These are phyloP conservation scores for Meloe dianella DNA, from an alignment of 2,888 invertebrate species.

Conservation along the genomic window DNA sequence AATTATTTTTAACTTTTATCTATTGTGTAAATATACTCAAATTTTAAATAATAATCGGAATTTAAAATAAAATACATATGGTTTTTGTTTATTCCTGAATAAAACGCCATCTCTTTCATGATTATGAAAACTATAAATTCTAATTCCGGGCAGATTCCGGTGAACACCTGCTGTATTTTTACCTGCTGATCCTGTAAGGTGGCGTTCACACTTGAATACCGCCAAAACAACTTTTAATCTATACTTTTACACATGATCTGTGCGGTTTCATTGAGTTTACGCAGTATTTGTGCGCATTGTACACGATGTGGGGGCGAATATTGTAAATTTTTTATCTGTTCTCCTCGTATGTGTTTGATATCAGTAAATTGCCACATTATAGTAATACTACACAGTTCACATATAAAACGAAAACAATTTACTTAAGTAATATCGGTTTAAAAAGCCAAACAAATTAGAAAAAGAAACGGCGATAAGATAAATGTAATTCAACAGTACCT, in stretches of 20 bases:
- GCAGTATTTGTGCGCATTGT: conserved; percentile 36
- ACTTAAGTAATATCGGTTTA: background rate
- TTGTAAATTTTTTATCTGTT: background rate
- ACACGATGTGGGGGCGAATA: conserved; percentile 36
- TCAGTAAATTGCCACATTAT: conserved; percentile 8
- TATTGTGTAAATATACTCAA: background rate
- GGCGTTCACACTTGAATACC: conserved; percentile 18
- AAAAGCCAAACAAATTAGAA: background rate
- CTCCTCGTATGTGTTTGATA: background rate
- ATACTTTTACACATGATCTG: conserved; percentile 50
- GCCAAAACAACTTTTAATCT: conserved; percentile 38
- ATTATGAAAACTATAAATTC: background rate
- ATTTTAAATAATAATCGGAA: conserved; percentile 4
- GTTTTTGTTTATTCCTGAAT: background rate
- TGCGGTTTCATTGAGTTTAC: conserved; percentile 35
- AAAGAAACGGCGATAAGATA: conserved; percentile 3
- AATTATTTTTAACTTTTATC: background rate
- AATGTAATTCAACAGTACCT: background rate
- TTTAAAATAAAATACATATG: background rate
- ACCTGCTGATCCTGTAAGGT: conserved; percentile 12
- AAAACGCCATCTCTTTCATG: background rate
- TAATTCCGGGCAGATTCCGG: background rate
- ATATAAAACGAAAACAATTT: background rate
- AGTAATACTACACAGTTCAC: background rate
- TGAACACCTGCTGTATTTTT: background rate